These are phyloP conservation scores for Nomada fabriciana DNA, from an alignment of 2,888 invertebrate genomes.

Conservation along the genomic window DNA sequence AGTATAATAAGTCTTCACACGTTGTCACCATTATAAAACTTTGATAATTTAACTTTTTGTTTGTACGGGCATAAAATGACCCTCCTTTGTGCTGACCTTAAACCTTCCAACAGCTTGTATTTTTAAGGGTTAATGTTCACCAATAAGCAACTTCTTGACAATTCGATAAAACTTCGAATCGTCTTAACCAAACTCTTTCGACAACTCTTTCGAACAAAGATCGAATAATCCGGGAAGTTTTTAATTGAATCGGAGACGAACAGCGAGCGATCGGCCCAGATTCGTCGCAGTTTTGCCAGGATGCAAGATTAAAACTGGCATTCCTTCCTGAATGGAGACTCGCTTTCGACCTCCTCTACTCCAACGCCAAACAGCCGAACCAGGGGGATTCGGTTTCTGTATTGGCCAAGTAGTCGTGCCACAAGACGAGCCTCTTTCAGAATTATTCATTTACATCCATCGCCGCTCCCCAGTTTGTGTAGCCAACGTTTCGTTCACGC, in stretches of 20 bases:
- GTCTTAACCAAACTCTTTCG: background rate
- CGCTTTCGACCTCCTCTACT: constrained; percentile 56
- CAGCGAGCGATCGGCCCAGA: constrained; percentile 1
- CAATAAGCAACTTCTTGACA: background rate
- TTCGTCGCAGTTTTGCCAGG: constrained; percentile 32
- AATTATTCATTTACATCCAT: constrained; percentile 79
- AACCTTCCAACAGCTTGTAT: too few relatives aligned
- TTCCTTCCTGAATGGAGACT: constrained; percentile 55
- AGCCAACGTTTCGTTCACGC: constrained; percentile 47
- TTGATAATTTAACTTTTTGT: too few relatives aligned
- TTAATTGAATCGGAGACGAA: constrained; percentile 17
- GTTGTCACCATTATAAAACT: too few relatives aligned
- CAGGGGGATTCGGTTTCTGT: constrained; percentile 65
- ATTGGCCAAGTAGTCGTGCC: constrained; percentile 72
- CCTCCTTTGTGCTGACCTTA: too few relatives aligned
- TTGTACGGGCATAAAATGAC: too few relatives aligned
- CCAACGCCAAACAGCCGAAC: constrained; percentile 14
- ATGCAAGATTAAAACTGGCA: constrained; percentile 37
- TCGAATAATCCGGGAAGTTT: constrained; percentile 19
- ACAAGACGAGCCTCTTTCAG: constrained; percentile 76
- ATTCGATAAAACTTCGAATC: background rate
- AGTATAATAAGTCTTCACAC: too few relatives aligned
- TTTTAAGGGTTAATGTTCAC: too few relatives aligned
- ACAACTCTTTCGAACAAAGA: background rate
- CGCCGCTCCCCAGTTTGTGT: background rate